These are phyloP conservation scores for Athripsodes cinereus DNA, from an alignment of 2,888 invertebrate species.

Conservation along the genomic window DNA sequence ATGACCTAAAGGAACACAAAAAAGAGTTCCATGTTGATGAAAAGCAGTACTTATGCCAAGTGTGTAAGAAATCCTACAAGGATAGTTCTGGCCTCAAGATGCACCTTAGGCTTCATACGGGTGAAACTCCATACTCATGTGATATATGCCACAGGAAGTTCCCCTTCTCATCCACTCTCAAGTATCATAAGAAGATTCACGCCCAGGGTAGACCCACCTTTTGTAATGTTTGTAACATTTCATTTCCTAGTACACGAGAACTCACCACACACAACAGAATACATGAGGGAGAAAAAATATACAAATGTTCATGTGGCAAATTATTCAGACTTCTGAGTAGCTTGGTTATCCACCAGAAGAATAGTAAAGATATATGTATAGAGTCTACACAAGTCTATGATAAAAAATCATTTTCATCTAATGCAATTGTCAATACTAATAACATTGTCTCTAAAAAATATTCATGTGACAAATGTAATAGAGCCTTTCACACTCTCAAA, in stretches of 20 bases:
- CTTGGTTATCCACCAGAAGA: background rate
- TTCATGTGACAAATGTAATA: background rate
- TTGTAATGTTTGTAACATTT: background rate
- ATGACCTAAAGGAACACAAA: background rate
- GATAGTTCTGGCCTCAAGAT: background rate
- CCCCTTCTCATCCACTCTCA: background rate
- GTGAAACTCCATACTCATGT: slow-evolving; percentile 1
- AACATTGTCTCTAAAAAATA: background rate
- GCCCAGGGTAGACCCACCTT: background rate
- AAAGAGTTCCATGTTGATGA: background rate
- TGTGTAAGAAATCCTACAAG: background rate
- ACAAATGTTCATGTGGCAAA: slow-evolving; percentile 4
- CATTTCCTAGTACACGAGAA: background rate
- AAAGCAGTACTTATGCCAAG: background rate
- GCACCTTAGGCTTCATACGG: background rate
- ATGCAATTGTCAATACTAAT: background rate
- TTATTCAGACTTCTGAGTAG: background rate
- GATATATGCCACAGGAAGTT: background rate
- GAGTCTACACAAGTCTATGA: background rate
- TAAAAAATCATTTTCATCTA: background rate
- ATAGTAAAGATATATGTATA: background rate
- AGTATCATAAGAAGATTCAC: slow-evolving; percentile 1
- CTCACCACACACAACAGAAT: background rate
- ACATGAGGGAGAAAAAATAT: slow-evolving; percentile 1
- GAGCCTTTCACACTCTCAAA: background rate